Base-by-base conservation (phyloP, 2,888 invertebrate genomes). In the Hydriomena furcata region DNA sequence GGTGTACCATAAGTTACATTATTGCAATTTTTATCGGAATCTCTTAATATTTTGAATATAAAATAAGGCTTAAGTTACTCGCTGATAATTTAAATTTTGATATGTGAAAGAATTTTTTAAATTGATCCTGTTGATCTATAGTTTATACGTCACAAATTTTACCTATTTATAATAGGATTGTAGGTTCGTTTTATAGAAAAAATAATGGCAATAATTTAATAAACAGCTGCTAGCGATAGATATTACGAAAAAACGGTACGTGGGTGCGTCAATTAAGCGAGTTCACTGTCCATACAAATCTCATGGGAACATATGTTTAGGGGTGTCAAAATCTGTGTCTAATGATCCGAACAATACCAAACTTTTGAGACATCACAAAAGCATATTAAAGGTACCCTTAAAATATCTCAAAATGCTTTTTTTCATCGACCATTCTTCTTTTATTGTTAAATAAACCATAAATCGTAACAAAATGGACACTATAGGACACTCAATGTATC, bases 401-500 rank as follows among this genome's bases (percentile, higher is more conserved):
- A 70, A 68, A 73, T 74, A 73, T 75, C 70, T 71, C 61, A 60
- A 65, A 60, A 60, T 59, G 11, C 50, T 67, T 68, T 73, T 75
- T 79, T 78, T 68, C 63, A 55, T 49, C 48, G 56, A 55, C 72
- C 66, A 76, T 79, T 76, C 73, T 74, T 74, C 81, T 79, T 82
- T 84, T 82, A 85, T 89, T 87, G 88, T 88, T 83, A 77, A 87
- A 87, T 89, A 90, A 82, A 86, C 88, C 82, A 90, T 90, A 90
- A 89, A 90, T 90, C 84, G 79, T 86, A 74, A 76, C 79, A 81
- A 84, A 88, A 88, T 84, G 84, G 82, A 76, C 82, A 79, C 71
- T 74, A 72, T 79, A 67, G 68, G 73, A 75, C 74, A 68, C 67
- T 84, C 79, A 84, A 86, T 83, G 73, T 77, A 36, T 12, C 34